Percentiles rank a stretch among this genome's conserved stretches.
Conservation (phyloP, 2,888 invertebrate genomes). For the Lamellibrachia columna region DNA sequence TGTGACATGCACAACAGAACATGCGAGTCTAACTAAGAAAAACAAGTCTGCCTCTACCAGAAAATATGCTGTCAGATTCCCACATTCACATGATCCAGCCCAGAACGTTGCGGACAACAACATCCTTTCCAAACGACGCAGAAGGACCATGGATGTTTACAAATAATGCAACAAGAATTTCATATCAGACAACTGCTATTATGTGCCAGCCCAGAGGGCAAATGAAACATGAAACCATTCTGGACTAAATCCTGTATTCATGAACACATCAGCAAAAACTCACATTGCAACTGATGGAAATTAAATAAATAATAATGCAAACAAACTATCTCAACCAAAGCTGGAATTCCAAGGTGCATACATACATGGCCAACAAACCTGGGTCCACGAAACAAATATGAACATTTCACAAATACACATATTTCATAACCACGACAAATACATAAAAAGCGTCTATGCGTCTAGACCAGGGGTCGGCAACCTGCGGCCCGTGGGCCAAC, state of each 20-base stretch:
- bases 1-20: background rate
- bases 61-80: too few relatives aligned
- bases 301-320: background rate
- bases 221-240: background rate
- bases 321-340: background rate
- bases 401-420: too few relatives aligned
- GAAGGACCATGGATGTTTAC: too few relatives aligned
- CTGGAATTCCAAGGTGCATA: background rate
- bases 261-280: background rate
- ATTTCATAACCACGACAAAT: background rate
- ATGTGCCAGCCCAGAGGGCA: background rate
- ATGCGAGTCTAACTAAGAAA: background rate
- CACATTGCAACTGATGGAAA: background rate
- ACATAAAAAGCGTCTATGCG: background rate
- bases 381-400: background rate
- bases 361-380: background rate
- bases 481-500: too few relatives aligned
- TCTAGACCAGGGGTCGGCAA: background rate
- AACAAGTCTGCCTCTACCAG: background rate
- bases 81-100: background rate
- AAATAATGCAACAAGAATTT: background rate
- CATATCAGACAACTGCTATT: background rate
- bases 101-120: background rate
- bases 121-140: background rate
- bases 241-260: background rate